Conservation (phyloP, 2,888 invertebrate species). For the Ganaspis brasiliensis region DNA sequence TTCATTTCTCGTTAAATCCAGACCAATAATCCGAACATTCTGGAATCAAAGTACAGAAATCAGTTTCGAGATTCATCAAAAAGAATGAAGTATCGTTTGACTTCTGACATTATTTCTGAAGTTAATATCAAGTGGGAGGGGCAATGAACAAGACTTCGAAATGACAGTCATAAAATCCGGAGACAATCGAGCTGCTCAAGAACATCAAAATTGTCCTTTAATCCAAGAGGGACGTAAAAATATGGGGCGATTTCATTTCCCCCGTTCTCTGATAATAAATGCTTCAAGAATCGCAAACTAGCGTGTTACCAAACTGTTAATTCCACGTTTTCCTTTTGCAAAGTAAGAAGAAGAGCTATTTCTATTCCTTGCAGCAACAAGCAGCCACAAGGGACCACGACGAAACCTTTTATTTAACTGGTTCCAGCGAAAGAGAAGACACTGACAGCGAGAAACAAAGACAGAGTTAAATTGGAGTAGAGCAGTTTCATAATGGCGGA, state of each 20-base stretch:
- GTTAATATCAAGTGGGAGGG: slow-evolving; percentile 34
- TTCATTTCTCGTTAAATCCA: no score
- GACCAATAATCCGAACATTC: no score
- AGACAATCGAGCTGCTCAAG: slow-evolving; percentile 38
- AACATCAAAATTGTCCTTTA: slow-evolving; percentile 49
- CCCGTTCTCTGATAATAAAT: slow-evolving; percentile 40
- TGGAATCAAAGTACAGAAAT: not conserved
- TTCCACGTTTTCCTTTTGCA: slow-evolving; percentile 59
- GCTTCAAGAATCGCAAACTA: slow-evolving; percentile 55
- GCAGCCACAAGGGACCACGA: slow-evolving; percentile 49
- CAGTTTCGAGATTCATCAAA: slow-evolving; percentile 23
- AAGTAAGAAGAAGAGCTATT: slow-evolving; percentile 52
- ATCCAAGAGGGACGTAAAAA: slow-evolving; percentile 39
- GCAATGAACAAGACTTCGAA: slow-evolving; percentile 25
- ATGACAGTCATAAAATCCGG: slow-evolving; percentile 25
- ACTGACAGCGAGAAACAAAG: slow-evolving; percentile 19
- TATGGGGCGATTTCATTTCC: slow-evolving; percentile 41
- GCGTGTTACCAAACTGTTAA: slow-evolving; percentile 65
- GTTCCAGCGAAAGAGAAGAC: slow-evolving; percentile 57
- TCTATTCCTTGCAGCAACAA: slow-evolving; percentile 51
- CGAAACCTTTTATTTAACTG: slow-evolving; percentile 53
- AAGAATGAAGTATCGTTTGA: slow-evolving; percentile 26
- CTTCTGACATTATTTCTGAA: not conserved
- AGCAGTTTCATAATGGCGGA: slow-evolving; percentile 59
- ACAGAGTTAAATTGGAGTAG: slow-evolving; percentile 58